A percentile compares a stretch with the other conserved stretches of the same genome.
phyloP scores from a whole-genome alignment of 2,113 vertebrate species.

The Leptobrachium leishanense region DNA sequence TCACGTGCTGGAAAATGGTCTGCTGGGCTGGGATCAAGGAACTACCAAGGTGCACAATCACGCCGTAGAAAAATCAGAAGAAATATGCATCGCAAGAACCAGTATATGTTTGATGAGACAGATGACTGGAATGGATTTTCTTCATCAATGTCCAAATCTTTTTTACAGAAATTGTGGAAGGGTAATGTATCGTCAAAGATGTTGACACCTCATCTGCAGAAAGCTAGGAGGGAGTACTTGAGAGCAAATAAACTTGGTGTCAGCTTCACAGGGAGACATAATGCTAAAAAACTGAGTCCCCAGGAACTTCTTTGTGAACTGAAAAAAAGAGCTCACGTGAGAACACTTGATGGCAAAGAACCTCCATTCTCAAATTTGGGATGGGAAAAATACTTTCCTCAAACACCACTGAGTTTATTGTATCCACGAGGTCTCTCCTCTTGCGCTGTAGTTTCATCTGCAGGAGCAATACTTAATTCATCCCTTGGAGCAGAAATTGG shows the following conservation, averaged over 20 bases:
- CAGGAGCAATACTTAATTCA: constrained; percentile 92
- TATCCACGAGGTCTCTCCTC: constrained; percentile 69
- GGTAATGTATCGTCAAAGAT: constrained; percentile 82
- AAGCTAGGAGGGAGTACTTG: constrained; percentile 87
- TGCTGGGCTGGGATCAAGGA: constrained; percentile 24
- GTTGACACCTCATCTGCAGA: constrained; percentile 88
- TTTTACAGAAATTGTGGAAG: constrained; percentile 84
- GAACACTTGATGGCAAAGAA: constrained; percentile 87
- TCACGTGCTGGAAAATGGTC: constrained; percentile 54
- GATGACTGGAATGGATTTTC: constrained; percentile 76
- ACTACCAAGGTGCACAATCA: constrained; percentile 45
- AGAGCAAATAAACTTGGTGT: constrained; percentile 88
- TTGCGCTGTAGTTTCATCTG: constrained; percentile 94
- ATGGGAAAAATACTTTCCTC: constrained; percentile 83
- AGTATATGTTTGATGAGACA: constrained; percentile 52
- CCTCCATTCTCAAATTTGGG: constrained; percentile 84
- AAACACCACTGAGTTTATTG: constrained; percentile 70
- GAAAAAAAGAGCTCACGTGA: constrained; percentile 72
- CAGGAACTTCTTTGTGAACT: constrained; percentile 84
- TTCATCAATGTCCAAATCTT: constrained; percentile 79
- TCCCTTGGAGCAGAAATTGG: constrained; percentile 91
- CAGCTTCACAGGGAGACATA: constrained; percentile 73
- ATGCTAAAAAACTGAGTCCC: constrained; percentile 56
- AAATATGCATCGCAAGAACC: constrained; percentile 46
- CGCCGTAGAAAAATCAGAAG: constrained; percentile 55